Conservation (phyloP, 2,888 invertebrate species). For the Mythimna vitellina region DNA sequence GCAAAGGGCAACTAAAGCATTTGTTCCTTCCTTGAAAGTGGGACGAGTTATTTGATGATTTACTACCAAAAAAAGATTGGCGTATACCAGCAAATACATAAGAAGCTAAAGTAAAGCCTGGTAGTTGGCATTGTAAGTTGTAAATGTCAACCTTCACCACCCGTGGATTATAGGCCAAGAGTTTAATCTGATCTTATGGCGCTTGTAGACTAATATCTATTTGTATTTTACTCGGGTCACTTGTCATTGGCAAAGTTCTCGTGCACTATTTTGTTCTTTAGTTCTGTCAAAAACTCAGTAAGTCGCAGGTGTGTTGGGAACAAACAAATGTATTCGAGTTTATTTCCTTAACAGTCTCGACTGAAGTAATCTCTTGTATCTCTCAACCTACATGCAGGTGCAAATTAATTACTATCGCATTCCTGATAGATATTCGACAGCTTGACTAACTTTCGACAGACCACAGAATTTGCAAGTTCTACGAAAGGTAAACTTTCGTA, state of each 20-base stretch:
- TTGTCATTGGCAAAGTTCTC: not conserved
- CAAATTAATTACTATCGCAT: constrained; percentile 56
- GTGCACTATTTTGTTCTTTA: not conserved
- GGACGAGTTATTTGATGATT: too few species aligned
- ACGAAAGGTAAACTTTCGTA: constrained; percentile 59
- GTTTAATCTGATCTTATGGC: constrained; percentile 21
- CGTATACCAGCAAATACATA: not conserved
- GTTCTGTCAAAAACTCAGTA: not conserved
- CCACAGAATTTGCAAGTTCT: constrained; percentile 54
- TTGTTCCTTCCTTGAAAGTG: too few species aligned
- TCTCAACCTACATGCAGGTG: constrained; percentile 34
- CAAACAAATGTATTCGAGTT: constrained; percentile 12
- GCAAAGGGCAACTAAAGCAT: too few species aligned
- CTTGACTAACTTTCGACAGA: constrained; percentile 65
- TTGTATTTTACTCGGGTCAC: not conserved
- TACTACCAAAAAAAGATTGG: too few species aligned
- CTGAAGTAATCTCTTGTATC: constrained; percentile 38
- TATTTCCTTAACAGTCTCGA: constrained; percentile 20
- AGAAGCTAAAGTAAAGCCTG: not conserved
- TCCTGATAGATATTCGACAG: constrained; percentile 67
- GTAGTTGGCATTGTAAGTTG: constrained; percentile 5
- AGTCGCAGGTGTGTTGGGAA: constrained; percentile 8
- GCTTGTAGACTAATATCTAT: not conserved
- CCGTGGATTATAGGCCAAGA: not conserved
- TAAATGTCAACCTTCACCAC: constrained; percentile 37